Evolutionary conservation across 1,140 invertebrate genomes (phyloP).

Genomic region (Babylonia areolata): DNA sequence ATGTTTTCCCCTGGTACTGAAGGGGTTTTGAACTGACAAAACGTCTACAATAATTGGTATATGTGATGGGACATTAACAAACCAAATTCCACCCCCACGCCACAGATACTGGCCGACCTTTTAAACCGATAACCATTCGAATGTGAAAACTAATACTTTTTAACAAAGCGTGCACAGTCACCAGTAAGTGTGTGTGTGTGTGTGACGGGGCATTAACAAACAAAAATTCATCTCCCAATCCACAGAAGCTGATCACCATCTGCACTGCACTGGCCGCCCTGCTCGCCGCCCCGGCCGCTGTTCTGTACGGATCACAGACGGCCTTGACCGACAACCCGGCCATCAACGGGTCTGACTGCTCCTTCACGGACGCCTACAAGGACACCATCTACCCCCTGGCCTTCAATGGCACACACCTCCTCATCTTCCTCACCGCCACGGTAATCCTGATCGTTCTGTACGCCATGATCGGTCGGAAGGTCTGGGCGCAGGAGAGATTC

Average conservation of each 20-base stretch:
- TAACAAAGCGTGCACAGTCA: too few species aligned
- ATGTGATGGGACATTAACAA: too few species aligned
- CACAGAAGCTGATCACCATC: slow-evolving; percentile 27
- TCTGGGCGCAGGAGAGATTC: slow-evolving; percentile 34
- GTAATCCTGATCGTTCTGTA: slow-evolving; percentile 35
- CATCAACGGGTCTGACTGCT: slow-evolving; percentile 43
- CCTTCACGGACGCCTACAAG: slow-evolving; percentile 29
- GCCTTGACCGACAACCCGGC: background rate
- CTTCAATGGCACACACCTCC: slow-evolving; percentile 38
- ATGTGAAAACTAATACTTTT: too few species aligned
- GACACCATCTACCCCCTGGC: slow-evolving; percentile 36
- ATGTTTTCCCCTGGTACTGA: too few species aligned
- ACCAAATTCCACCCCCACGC: too few species aligned
- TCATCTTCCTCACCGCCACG: slow-evolving; percentile 34
- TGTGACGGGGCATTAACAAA: too few species aligned
- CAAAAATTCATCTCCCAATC: too few species aligned
- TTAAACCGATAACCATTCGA: too few species aligned
- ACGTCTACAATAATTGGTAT: too few species aligned
- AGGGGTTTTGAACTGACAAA: too few species aligned
- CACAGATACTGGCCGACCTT: too few species aligned
- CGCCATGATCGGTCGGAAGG: slow-evolving; percentile 35
- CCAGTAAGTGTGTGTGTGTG: too few species aligned
- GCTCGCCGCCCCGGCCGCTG: slow-evolving; percentile 29
- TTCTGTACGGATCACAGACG: slow-evolving; percentile 37
- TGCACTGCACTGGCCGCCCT: slow-evolving; percentile 19